A percentile compares a stretch with the other conserved stretches of the same genome.
Conservation (phyloP, 2,888 invertebrate genomes). For the Panopea generosa region DNA sequence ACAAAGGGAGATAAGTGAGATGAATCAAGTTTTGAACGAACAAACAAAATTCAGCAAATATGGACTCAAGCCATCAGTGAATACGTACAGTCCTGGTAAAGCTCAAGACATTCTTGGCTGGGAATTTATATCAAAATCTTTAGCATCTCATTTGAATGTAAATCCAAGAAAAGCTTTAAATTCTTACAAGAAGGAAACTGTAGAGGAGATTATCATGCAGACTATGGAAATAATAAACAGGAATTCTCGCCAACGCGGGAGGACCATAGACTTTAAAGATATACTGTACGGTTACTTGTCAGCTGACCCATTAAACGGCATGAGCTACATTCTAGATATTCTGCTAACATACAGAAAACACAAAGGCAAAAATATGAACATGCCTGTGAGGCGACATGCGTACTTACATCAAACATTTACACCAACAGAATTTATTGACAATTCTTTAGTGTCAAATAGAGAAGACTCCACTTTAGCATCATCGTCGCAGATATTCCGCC, state of each 20-base stretch:
- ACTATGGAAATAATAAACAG: conserved; percentile 97
- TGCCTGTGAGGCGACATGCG: conserved; percentile 96
- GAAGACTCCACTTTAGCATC: conserved; percentile 1
- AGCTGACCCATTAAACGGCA: conserved; percentile 93
- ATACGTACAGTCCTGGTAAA: conserved; percentile 89
- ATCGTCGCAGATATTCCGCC: conserved; percentile 54
- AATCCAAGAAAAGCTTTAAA: conserved; percentile 96
- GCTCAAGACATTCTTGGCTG: conserved; percentile 92
- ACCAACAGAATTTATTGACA: conserved; percentile 84
- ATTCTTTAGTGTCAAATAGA: conserved; percentile 53
- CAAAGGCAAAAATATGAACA: conserved; percentile 95
- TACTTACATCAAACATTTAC: conserved; percentile 97
- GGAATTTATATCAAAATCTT: conserved; percentile 94
- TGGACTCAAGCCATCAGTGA: conserved; percentile 89
- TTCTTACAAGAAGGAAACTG: conserved; percentile 91
- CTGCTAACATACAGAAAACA: conserved; percentile 91
- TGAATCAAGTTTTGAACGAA: conserved; percentile 77
- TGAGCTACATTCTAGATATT: conserved; percentile 96
- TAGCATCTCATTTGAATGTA: conserved; percentile 92
- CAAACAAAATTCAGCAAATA: conserved; percentile 64
- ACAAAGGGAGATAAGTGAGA: conserved; percentile 89
- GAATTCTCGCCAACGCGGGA: conserved; percentile 94
- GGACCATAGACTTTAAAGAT: conserved; percentile 97
- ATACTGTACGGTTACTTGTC: conserved; percentile 96
- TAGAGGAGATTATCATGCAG: conserved; percentile 92